These are phyloP conservation scores for Xyrichtys novacula DNA, from an alignment of 2,797 vertebrate genomes.

Conservation along the genomic window DNA sequence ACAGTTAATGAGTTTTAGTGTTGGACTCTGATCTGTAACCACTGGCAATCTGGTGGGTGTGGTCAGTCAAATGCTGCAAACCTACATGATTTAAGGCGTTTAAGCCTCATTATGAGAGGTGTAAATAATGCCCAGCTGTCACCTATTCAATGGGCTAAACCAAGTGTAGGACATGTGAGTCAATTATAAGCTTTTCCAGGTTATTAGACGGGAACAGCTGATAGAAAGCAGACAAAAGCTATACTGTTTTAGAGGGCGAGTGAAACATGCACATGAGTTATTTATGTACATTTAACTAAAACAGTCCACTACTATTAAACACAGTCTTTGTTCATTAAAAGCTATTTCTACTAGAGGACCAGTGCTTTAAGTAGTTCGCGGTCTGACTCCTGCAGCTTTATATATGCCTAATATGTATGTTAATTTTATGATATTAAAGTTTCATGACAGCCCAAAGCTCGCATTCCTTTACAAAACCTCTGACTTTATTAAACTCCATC, in stretches of 20 bases:
- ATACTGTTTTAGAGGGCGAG: background rate
- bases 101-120: background rate
- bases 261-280: background rate
- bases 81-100: slow-evolving; percentile 24
- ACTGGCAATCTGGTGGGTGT: slow-evolving; percentile 51
- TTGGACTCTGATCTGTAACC: background rate
- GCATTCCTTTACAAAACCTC: background rate
- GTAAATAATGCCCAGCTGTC: background rate
- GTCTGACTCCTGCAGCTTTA: background rate
- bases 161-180: background rate
- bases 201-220: background rate
- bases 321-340: slow-evolving; percentile 2
- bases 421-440: slow-evolving; percentile 1
- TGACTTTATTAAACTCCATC: background rate
- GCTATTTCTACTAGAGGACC: background rate
- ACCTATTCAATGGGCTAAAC: background rate
- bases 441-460: slow-evolving; percentile 2
- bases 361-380: background rate
- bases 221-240: background rate
- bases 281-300: background rate
- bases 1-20: background rate
- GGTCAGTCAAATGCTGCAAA: slow-evolving; percentile 59
- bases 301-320: background rate
- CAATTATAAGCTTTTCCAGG: background rate
- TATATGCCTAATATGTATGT: background rate